Percentiles rank a stretch among this genome's conserved stretches.
Evolutionary conservation across 2,888 invertebrate species (phyloP).

Genomic region (Dendrolimus houi): DNA sequence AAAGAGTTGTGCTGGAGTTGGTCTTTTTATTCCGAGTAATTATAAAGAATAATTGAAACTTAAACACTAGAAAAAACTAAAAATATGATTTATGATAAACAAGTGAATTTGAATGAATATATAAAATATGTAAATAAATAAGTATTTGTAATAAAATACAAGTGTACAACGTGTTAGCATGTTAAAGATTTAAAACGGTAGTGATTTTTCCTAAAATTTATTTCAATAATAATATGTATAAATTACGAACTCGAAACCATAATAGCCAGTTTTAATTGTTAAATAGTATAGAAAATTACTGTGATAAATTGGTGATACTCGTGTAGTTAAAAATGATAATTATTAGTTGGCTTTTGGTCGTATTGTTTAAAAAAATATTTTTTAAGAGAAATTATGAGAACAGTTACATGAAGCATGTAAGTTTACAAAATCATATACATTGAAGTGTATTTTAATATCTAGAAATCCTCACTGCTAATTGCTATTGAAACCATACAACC

Average conservation of each 20-base stretch:
- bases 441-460: no score
- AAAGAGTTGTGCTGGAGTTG: slow-evolving; percentile 13
- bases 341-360: slow-evolving; percentile 45
- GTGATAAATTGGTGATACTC: slow-evolving; percentile 56
- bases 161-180: slow-evolving; percentile 3
- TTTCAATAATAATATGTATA: no score
- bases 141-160: slow-evolving; percentile 8
- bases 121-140: slow-evolving; percentile 1
- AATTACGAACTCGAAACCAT: background rate
- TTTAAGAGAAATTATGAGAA: slow-evolving; percentile 27
- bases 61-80: no score
- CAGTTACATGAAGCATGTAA: slow-evolving; percentile 26
- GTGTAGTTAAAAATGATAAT: slow-evolving; percentile 50
- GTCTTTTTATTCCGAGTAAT: background rate
- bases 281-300: slow-evolving; percentile 21
- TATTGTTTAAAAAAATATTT: slow-evolving; percentile 29
- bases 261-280: background rate
- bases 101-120: no score
- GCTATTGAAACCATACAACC: no score
- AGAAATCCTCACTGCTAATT: no score
- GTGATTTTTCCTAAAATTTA: no score
- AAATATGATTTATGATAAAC: no score
- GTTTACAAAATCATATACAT: slow-evolving; percentile 10
- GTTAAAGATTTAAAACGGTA: no score
- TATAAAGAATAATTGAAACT: background rate